These are phyloP conservation scores for Yponomeuta malinellus DNA, from an alignment of 2,888 invertebrate genomes.

Conservation along the genomic window DNA sequence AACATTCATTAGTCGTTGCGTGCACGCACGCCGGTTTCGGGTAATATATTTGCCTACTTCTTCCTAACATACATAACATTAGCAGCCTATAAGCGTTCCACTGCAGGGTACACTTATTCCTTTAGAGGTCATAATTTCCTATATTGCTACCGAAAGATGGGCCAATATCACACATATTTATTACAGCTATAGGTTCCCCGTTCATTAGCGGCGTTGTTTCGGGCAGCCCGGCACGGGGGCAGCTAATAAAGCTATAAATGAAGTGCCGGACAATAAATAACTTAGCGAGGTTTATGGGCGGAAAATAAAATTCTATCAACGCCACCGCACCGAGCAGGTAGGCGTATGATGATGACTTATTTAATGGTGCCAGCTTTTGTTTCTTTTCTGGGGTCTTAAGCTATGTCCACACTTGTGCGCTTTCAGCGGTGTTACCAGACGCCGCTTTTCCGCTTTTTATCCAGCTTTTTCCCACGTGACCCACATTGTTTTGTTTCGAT, in stretches of 20 bases:
- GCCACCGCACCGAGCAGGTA: conserved; percentile 10
- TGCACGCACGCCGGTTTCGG: too few species aligned
- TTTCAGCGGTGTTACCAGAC: too few species aligned
- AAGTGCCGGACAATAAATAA: conserved; percentile 46
- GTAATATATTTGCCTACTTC: too few species aligned
- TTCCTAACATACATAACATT: too few species aligned
- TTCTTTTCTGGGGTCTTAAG: background rate
- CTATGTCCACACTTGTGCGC: too few species aligned
- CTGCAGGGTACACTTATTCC: too few species aligned
- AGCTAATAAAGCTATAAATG: conserved; percentile 65
- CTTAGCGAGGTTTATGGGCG: conserved; percentile 29
- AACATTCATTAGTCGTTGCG: too few species aligned
- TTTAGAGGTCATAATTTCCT: background rate
- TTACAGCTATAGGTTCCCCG: background rate
- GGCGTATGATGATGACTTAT: background rate
- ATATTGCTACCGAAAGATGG: background rate
- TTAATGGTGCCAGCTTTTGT: background rate
- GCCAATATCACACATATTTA: background rate
- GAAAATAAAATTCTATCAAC: conserved; percentile 35
- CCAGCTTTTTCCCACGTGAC: too few species aligned
- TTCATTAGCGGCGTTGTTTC: conserved; percentile 13
- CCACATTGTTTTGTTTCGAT: too few species aligned
- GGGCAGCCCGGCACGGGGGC: conserved; percentile 46
- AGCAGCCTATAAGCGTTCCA: too few species aligned
- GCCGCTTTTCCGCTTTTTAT: too few species aligned